Percentiles rank a stretch among this genome's conserved stretches.
These are phyloP conservation scores for Rhogogaster chlorosoma DNA, from an alignment of 2,888 invertebrate species.

Conservation along the genomic window DNA sequence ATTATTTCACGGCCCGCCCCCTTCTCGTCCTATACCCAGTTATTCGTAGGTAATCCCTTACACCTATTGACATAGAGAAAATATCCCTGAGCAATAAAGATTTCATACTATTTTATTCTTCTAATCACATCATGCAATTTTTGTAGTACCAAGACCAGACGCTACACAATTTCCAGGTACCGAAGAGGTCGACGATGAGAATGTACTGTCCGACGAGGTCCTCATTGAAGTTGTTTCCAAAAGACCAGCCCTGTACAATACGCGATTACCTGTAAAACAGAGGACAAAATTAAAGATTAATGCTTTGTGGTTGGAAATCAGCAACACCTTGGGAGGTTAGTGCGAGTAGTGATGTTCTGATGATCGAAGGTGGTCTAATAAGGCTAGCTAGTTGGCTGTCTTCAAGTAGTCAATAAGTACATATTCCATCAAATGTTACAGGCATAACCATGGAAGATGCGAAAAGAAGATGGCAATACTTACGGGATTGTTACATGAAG, in stretches of 20 bases:
- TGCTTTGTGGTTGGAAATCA: neutral
- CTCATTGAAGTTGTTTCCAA: slow-evolving; percentile 28
- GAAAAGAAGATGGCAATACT: slow-evolving; percentile 37
- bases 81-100: slow-evolving; percentile 30
- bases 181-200: neutral
- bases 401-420: slow-evolving; percentile 9
- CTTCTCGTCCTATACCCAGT: no score
- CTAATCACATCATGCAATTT: slow-evolving; percentile 12
- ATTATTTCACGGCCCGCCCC: no score
- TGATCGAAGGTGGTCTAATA: no score
- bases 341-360: slow-evolving; percentile 16
- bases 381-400: neutral
- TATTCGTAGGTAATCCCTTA: no score
- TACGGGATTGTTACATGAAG: slow-evolving; percentile 2
- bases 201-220: slow-evolving; percentile 5
- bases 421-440: slow-evolving; percentile 18
- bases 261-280: neutral
- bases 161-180: slow-evolving; percentile 4
- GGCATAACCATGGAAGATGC: neutral
- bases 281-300: slow-evolving; percentile 3
- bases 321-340: slow-evolving; percentile 25
- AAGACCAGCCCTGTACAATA: slow-evolving; percentile 28
- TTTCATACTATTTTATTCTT: slow-evolving; percentile 1
- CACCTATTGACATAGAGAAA: no score
- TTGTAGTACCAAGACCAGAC: slow-evolving; percentile 34